Evolutionary conservation across 2,113 vertebrate species (phyloP), one percentile per base, ranked within the genome.

Genomic region (Microtus montanus): DNA sequence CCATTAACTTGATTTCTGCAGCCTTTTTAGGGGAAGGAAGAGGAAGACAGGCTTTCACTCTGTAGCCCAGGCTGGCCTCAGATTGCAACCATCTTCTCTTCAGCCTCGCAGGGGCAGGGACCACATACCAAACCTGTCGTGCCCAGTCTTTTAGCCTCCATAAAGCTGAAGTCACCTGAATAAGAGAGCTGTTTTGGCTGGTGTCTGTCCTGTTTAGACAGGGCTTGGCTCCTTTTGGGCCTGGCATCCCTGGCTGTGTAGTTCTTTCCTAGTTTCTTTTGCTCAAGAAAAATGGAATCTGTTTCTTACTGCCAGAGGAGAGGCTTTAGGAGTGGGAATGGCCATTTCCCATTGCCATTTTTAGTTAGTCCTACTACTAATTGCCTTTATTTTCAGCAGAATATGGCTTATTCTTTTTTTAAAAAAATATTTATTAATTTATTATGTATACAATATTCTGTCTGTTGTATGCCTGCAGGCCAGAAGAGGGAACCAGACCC

Each of bases 221-320:
- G 13, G 73, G 44, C 54, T 49, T 89, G n/a, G 78, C 47, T 93
- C 75, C 84, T 64, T 41, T 12, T 73, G 58, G 91, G 14, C 78
- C 68, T 41, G 30, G 24, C n/a, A 24, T 30, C 61, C 58, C 26
- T 95, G 66, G 35, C 93, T 79, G 33, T 78, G 22, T 49, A 68
- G 38, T 70, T 95, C 68, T 89, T 74, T 91, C 68, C 77, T 35
- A 38, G 35, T 63, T 26, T 93, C 38, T 93, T 44, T 70, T 84
- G 70, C 35, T 94, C 28, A 44, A 74, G 61, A 49, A 95, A 94
- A 93, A 79, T 7, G 22, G 8, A 90, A 7, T 90, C 52, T 74
- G 24, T 63, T 77, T 91, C 92, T 92, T 38, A 71, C 14, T 70
- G 66, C 24, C 44, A 90, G 5, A 87, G 20, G 24, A 93, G 22